Base-by-base conservation (phyloP, 2,797 vertebrate species). In the Sebastiscus albofasciatus region DNA sequence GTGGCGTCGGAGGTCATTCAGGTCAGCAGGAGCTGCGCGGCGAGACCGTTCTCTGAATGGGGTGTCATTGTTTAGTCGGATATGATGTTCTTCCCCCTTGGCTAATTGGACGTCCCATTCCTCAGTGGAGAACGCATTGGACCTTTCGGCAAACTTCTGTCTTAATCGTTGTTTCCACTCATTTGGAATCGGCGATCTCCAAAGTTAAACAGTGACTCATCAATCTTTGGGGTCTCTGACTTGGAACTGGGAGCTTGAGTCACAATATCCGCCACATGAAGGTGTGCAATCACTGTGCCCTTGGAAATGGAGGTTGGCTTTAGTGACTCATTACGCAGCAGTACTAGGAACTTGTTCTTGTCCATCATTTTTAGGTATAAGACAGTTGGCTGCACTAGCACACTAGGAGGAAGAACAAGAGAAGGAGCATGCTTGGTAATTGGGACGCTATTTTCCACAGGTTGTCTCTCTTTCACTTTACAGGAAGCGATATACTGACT, bases 91-190 rank as follows among this genome's bases (percentile, higher is more conserved):
- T 22, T 77, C 64, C 12, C 64, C 10, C 34, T 73, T 77, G 7
- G 74, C 59, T 4, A 65, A 33, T 33, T 65, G 52, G 22, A 78
- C 29, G 4, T 80, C 68, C 82, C 67, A 76, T 22, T 39, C 36
- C 36, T 39, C 36, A 39, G 36, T 39, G 36, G 36, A 39, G 36
- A 39, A 39, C 12, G 5, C 67, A 6, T 58, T 69, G 33, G 62
- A 9, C 54, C 69, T 18, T 9, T 56, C 8, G 4, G 54, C 10
- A 1, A 73, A 24, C 20, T 72, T 77, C 6, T 64, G 16, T 7
- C 12, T 34, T 1, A 88, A 36, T 59, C 72, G n/a, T 5, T 54
- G 20, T 54, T 54, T 22, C 71, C 83, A 85, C 10, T 73, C 39
- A 1, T 54, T 12, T 1, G 74, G 42, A 2, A 85, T 29, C 6